A percentile compares a stretch with the other conserved stretches of the same genome.
Conservation (phyloP, 2,888 invertebrate species). For the Eristalis arbustorum region DNA sequence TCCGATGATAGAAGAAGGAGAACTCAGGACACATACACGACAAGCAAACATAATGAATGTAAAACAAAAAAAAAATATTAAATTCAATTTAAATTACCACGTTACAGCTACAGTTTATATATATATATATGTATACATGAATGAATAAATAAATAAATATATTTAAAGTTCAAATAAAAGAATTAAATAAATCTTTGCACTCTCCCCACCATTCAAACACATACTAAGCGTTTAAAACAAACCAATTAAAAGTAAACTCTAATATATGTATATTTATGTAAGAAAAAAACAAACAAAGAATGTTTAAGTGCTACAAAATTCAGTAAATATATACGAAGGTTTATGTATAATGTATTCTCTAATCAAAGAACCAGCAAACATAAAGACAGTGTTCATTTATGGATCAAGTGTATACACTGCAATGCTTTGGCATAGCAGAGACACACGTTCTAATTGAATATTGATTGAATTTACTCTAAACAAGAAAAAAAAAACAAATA, state of each 20-base stretch:
- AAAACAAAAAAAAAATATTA: constrained; percentile 11
- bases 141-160: constrained; percentile 1
- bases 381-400: constrained; percentile 39
- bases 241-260: not conserved
- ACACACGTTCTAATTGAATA: constrained; percentile 19
- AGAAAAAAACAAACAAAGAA: constrained; percentile 3
- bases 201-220: constrained; percentile 51
- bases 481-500: not conserved
- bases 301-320: constrained; percentile 40
- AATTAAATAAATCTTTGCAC: constrained; percentile 36
- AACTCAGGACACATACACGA: constrained; percentile 56
- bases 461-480: constrained; percentile 23
- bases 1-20: constrained; percentile 43
- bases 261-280: constrained; percentile 31
- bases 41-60: constrained; percentile 21
- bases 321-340: constrained; percentile 24
- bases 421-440: constrained; percentile 39
- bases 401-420: not conserved
- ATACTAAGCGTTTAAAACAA: constrained; percentile 33
- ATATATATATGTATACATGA: constrained; percentile 13
- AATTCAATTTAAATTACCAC: constrained; percentile 12
- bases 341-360: constrained; percentile 19
- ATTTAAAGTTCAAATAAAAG: constrained; percentile 41
- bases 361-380: not conserved
- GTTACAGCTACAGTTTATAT: constrained; percentile 7